A percentile compares a stretch with the other conserved stretches of the same genome.
phyloP scores from a whole-genome alignment of 2,113 vertebrate genomes.

The Malaclemys terrapin region DNA sequence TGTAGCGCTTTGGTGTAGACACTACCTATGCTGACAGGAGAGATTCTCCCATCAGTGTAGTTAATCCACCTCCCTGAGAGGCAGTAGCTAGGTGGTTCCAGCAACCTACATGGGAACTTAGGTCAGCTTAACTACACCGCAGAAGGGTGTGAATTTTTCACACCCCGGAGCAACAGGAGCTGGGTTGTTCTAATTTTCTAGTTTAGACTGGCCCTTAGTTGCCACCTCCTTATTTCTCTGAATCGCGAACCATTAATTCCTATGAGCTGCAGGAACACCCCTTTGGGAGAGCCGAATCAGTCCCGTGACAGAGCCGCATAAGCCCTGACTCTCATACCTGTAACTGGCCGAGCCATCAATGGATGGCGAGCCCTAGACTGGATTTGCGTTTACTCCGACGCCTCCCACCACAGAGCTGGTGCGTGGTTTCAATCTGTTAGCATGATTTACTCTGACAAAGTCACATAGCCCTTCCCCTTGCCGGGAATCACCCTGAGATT shows the following conservation, averaged over 20 bases:
- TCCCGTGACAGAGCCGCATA: no score
- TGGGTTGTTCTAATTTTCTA: not conserved
- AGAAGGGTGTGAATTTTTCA: not conserved
- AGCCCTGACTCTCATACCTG: no score
- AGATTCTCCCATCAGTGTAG: not conserved
- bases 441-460: not conserved
- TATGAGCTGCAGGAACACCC: no score
- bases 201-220: not conserved
- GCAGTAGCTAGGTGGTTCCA: not conserved
- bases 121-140: not conserved
- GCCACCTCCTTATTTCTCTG: not conserved
- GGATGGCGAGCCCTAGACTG: not conserved
- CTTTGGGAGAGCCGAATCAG: no score
- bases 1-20: no score
- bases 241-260: no score
- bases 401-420: not conserved
- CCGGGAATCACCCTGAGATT: not conserved
- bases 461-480: not conserved
- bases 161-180: not conserved
- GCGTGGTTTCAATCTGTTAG: not conserved
- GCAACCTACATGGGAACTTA: not conserved
- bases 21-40: not conserved
- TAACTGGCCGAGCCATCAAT: no score
- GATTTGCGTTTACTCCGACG: not conserved
- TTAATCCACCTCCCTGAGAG: not conserved